Conservation (phyloP, 2,113 vertebrate genomes). For the Camelus dromedarius region DNA sequence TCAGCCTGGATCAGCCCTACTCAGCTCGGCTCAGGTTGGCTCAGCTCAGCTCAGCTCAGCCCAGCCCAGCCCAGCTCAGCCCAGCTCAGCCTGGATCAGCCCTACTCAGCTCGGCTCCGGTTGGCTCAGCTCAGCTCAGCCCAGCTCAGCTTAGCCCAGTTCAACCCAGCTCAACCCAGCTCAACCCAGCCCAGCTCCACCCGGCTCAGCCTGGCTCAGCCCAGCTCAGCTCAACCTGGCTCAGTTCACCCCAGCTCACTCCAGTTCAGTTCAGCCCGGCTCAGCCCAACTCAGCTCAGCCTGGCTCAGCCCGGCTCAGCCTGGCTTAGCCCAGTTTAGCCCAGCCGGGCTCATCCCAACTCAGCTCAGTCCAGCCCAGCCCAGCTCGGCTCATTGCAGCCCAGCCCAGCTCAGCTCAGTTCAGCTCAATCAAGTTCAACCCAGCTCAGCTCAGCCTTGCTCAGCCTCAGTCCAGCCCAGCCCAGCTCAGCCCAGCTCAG, state of each 20-base stretch:
- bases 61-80: accelerated
- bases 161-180: accelerated
- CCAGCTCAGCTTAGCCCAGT: accelerated
- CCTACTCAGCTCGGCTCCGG: accelerated
- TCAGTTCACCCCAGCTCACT: accelerated
- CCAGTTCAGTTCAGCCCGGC: accelerated
- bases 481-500: not conserved
- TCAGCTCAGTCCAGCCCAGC: accelerated
- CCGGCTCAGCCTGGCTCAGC: no score
- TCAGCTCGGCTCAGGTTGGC: accelerated
- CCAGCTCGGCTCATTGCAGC: accelerated
- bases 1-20: accelerated
- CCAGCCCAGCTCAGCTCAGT: accelerated
- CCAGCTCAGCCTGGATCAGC: accelerated
- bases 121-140: accelerated
- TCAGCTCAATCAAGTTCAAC: accelerated
- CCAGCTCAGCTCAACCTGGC: accelerated
- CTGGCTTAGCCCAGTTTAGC: accelerated
- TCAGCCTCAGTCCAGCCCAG: accelerated
- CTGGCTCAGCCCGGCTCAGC: accelerated
- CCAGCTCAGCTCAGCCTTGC: accelerated
- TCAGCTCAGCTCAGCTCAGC: accelerated
- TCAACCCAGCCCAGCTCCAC: no score
- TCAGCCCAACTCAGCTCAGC: accelerated
- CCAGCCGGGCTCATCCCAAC: accelerated